A percentile compares a stretch with the other conserved stretches of the same genome.
phyloP scores from a whole-genome alignment of 2,888 invertebrate genomes.

The Dysmachus trigonus region DNA sequence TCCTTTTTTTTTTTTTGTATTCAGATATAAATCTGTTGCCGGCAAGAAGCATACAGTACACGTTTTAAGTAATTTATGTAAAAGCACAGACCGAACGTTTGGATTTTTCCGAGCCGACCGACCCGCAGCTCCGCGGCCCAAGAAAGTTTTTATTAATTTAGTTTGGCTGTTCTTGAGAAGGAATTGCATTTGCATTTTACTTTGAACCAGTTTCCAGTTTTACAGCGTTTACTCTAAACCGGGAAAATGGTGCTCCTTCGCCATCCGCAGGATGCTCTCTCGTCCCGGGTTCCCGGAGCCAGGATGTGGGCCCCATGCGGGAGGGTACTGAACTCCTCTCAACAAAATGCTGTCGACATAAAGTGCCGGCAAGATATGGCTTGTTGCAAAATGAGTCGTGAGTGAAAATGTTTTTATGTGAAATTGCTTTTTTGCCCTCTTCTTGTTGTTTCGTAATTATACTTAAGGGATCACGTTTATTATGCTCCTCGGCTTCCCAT shows the following conservation, averaged over 20 bases:
- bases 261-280: not conserved
- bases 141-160: conserved; percentile 33
- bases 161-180: conserved; percentile 21
- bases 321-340: conserved; percentile 10
- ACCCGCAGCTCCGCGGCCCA: not conserved
- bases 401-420: conserved; percentile 39
- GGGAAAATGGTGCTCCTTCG: not conserved
- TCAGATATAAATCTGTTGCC: conserved; percentile 9
- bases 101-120: not conserved
- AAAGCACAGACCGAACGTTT: not conserved
- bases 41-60: not conserved
- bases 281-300: not conserved
- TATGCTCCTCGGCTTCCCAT: not conserved
- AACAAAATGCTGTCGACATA: conserved; percentile 19
- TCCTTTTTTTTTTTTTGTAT: not conserved
- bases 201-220: conserved; percentile 22
- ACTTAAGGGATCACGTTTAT: conserved; percentile 35
- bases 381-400: conserved; percentile 30
- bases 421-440: conserved; percentile 31
- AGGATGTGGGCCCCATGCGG: not conserved
- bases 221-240: not conserved
- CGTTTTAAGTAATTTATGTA: conserved; percentile 36
- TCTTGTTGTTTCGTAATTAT: conserved; percentile 35
- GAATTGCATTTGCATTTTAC: conserved; percentile 35
- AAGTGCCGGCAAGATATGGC: conserved; percentile 4